Evolutionary conservation across 2,888 invertebrate species (phyloP).

Genomic region (Toxonevra muliebris): DNA sequence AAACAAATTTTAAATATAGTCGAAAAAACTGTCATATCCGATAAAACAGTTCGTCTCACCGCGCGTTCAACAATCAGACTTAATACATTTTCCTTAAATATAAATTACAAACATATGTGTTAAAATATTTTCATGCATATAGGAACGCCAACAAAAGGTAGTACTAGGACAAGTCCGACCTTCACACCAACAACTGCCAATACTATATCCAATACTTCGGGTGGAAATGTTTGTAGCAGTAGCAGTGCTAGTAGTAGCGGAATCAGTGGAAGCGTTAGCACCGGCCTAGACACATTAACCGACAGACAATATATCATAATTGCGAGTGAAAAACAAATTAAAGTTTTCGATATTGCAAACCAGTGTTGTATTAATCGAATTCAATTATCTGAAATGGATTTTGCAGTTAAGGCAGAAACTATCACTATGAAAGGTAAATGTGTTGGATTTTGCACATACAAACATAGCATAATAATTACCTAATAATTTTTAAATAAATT

Average conservation of each 20-base stretch:
- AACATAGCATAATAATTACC: neutral
- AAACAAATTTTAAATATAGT: no score
- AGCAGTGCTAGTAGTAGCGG: constrained; percentile 54
- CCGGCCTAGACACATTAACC: constrained; percentile 66
- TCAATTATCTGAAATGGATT: constrained; percentile 91
- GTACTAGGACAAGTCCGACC: constrained; percentile 82
- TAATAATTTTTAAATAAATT: constrained; percentile 40
- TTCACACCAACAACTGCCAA: constrained; percentile 66
- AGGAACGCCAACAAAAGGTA: constrained; percentile 76
- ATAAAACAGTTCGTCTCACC: no score
- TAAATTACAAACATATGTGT: no score
- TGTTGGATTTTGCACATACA: constrained; percentile 31
- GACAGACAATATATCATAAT: constrained; percentile 94
- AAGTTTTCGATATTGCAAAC: constrained; percentile 92
- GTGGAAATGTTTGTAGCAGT: constrained; percentile 48
- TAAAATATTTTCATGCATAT: neutral
- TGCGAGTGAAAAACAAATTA: constrained; percentile 93
- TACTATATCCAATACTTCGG: constrained; percentile 58
- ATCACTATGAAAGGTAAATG: constrained; percentile 84
- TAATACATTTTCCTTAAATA: no score
- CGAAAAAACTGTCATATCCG: no score
- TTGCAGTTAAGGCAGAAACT: constrained; percentile 93
- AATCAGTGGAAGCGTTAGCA: constrained; percentile 59
- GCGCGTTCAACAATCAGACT: no score
- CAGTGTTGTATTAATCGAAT: constrained; percentile 94